Evolutionary conservation across 2,797 vertebrate genomes (phyloP), one percentile per base, ranked within the genome.

Genomic region (Dermochelys coriacea): DNA sequence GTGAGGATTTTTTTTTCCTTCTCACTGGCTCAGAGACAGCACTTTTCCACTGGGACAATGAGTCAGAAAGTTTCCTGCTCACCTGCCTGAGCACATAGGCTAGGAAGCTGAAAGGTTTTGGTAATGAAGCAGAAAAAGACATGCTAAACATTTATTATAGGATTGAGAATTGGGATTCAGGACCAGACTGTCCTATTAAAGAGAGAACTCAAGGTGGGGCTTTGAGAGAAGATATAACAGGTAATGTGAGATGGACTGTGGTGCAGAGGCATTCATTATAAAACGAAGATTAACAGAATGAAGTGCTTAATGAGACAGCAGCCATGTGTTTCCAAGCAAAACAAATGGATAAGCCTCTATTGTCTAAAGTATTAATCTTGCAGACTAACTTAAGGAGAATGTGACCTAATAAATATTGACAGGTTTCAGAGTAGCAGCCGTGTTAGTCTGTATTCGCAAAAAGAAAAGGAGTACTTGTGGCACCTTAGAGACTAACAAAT

Each of bases 51-150:
- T 75, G 80, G 92, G 54, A 89, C 27, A 71, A 12, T 6, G 88
- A 91, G 79, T 55, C 5, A 11, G 6, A 88, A 37, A 5, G 6
- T 87, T 90, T 90, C 51, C 37, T 82, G n/a, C 47, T 90, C 90
- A 54, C 87, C 34, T 1, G n/a, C 23, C 83, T 18, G 84, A 87
- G 41, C 5, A 88, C 31, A 71, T 31, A 71, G 55, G 18, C 3
- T 81, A 79, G 18, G 16, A 4, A 93, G 19, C 3, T 89, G 37
- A 82, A 89, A 87, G 23, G 3, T 74, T 86, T 90, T 84, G 51
- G 54, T 59, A 59, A 19, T 0, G 74, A 12, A 84, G 12, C 25
- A 86, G 41, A 55, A 88, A 93, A 94, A 88, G 4, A 89, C 1
- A 5, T 45, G 18, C 9, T 82, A 15, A 64, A 54, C 29, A 74